A percentile compares a stretch with the other conserved stretches of the same genome.
Conservation (phyloP, 2,797 vertebrate genomes). For the Chromobotia macracanthus region DNA sequence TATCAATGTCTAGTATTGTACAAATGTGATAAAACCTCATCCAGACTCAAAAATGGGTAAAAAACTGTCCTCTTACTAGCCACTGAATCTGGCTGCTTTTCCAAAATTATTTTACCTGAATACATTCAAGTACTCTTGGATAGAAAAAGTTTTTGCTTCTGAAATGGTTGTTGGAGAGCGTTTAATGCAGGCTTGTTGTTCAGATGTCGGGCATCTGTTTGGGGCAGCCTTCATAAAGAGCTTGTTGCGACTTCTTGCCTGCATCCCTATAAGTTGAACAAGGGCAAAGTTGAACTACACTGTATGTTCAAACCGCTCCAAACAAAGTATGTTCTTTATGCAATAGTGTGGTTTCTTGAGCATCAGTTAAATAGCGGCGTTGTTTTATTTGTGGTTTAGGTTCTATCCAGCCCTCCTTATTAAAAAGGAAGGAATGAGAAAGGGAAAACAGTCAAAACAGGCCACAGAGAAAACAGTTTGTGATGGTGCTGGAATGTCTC, state of each 20-base stretch:
- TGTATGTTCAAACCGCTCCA: not conserved
- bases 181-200: not conserved
- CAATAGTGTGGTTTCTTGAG: constrained; percentile 5
- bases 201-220: constrained; percentile 16
- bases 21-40: not conserved
- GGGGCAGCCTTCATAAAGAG: constrained; percentile 11
- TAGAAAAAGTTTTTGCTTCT: constrained; percentile 8
- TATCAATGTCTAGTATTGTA: not conserved
- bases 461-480: not conserved
- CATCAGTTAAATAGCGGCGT: not conserved
- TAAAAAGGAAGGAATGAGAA: not conserved
- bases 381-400: not conserved
- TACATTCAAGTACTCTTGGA: constrained; percentile 1
- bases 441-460: not conserved
- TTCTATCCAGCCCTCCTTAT: not conserved
- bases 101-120: not conserved
- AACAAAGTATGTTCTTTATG: constrained; percentile 15
- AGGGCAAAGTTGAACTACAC: constrained; percentile 24
- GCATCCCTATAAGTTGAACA: constrained; percentile 50
- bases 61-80: not conserved
- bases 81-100: not conserved
- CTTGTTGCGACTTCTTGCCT: constrained; percentile 24
- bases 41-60: not conserved
- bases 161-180: constrained; percentile 10
- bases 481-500: not conserved